Conservation (phyloP, 2,888 invertebrate species). For the Macaria liturata region DNA sequence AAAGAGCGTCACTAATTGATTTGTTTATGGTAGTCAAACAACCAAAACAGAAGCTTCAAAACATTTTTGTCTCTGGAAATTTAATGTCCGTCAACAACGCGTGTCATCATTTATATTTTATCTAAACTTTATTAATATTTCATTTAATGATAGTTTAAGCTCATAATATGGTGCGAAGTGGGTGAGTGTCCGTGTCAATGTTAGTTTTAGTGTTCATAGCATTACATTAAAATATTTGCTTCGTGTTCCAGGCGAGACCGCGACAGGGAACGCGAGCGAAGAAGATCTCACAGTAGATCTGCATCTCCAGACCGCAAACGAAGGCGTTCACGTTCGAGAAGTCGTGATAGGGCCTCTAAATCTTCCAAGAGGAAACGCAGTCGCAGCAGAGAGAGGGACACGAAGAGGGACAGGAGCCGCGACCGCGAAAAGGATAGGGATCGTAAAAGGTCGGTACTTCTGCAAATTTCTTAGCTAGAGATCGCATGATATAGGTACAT, state of each 20-base stretch:
- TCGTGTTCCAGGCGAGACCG: slow-evolving; percentile 61
- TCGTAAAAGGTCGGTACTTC: slow-evolving; percentile 63
- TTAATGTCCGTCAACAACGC: background rate
- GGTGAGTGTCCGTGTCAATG: background rate
- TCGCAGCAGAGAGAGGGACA: slow-evolving; percentile 86
- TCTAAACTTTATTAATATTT: background rate
- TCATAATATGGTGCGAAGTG: background rate
- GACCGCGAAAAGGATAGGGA: slow-evolving; percentile 65
- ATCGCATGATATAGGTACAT: too few species aligned
- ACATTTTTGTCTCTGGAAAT: too few species aligned
- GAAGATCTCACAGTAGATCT: slow-evolving; percentile 85
- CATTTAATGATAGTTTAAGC: background rate
- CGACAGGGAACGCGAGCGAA: slow-evolving; percentile 72
- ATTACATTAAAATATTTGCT: background rate
- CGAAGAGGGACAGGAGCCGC: slow-evolving; percentile 80
- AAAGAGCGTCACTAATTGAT: too few species aligned
- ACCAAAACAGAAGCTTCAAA: too few species aligned
- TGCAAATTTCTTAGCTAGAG: too few species aligned
- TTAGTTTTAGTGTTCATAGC: too few species aligned
- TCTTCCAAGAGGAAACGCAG: slow-evolving; percentile 85
- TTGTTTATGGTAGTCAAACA: too few species aligned
- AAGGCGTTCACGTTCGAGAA: slow-evolving; percentile 83
- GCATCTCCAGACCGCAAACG: slow-evolving; percentile 81
- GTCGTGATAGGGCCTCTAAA: slow-evolving; percentile 84
- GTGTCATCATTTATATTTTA: background rate